Evolutionary conservation across 2,888 invertebrate species (phyloP).

Genomic region (Euplagia quadripunctaria): DNA sequence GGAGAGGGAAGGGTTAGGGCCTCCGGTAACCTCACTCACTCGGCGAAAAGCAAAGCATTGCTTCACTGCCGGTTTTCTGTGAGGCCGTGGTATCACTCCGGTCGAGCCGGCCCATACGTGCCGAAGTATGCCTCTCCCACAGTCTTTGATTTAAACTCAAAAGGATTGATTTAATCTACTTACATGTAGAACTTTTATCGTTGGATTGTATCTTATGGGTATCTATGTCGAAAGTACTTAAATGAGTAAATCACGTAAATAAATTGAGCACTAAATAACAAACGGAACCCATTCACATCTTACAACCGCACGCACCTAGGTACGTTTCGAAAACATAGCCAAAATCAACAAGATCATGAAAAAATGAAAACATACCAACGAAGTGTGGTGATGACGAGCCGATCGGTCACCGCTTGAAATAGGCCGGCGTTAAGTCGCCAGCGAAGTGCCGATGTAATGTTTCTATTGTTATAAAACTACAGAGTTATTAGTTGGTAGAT

Average conservation of each 20-base stretch:
- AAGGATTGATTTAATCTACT: no score
- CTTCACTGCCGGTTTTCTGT: no score
- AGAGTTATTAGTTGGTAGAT: not conserved
- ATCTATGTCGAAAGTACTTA: no score
- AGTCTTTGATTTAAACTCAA: no score
- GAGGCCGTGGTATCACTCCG: no score
- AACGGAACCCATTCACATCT: not conserved
- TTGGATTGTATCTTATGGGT: no score
- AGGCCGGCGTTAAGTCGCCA: conserved; percentile 32
- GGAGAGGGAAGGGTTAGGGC: no score
- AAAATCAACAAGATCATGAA: conserved; percentile 63
- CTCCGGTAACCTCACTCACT: no score
- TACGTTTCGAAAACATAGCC: conserved; percentile 57
- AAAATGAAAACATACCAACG: conserved; percentile 64
- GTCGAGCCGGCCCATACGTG: no score
- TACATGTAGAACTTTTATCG: no score
- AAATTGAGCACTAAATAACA: not conserved
- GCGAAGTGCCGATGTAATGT: conserved; percentile 1
- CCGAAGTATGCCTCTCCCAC: no score
- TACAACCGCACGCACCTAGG: conserved; percentile 7
- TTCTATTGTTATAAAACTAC: conserved; percentile 3
- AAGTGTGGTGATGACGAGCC: conserved; percentile 47
- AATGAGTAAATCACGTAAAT: not conserved
- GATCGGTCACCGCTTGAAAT: conserved; percentile 62
- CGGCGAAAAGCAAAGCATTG: no score